Base-by-base conservation (phyloP, 2,888 invertebrate genomes). In the Taphrorychus bicolor region DNA sequence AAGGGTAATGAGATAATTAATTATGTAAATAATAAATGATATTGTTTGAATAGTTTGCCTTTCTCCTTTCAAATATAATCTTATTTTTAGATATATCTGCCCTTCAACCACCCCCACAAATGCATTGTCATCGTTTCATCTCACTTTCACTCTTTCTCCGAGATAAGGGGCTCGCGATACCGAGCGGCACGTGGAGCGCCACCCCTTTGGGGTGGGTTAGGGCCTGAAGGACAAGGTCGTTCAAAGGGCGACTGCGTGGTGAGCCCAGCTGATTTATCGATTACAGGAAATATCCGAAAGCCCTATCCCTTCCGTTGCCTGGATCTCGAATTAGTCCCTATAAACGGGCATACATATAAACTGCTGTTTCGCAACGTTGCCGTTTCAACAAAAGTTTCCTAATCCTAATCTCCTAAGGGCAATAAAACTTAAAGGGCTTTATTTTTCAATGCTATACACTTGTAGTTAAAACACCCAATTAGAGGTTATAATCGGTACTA, bases 191-290 rank as follows among this genome's bases (percentile, higher is more conserved):
- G 59, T 45, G 65, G 53, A 22, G 51, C 41, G 21, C 23, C 22
- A 32, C 58, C 62, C 53, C 60, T 51, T 51, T 70, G 56, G 70
- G 70, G 66, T 70, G 66, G 70, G 66, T 66, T 66, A 66, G 63
- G 42, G 61, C 66, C 42, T 59, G 70, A 70, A 70, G 70, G 70
- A 70, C 70, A 70, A 70, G 70, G 70, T 59, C 70, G 48, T 59
- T n/a, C 7, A 24, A 53, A 49, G 66, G 21, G 66, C 70, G 70
- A 48, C 14, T 62, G 70, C 70, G 66, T 54, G n/a, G n/a, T n/a
- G 54, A 32, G 42, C 62, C 59, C 70, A 70, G 70, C 70, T 70
- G 70, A 65, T 59, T 59, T 59, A 70, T 70, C 59, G 70, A 70
- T 66, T 49, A 52, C n/a, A 32, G 53, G 52, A 21, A 57, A 59